phyloP scores from a whole-genome alignment of 2,113 vertebrate genomes.

The Thalassarche chlororhynchos region DNA sequence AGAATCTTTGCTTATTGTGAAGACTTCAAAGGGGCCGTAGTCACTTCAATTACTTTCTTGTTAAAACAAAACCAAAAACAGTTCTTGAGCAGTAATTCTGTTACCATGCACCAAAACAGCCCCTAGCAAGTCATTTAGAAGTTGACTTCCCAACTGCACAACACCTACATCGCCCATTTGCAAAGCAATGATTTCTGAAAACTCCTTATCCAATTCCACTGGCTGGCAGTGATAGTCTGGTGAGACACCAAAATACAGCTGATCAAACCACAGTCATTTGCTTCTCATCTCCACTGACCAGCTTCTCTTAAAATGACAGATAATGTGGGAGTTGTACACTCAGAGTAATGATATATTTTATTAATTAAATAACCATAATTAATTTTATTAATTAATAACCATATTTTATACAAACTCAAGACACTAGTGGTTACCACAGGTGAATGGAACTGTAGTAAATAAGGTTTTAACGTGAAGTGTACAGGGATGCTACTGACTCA shows the following conservation, averaged over 20 bases:
- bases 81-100: not conserved
- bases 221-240: not conserved
- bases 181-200: not conserved
- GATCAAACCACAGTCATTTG: not conserved
- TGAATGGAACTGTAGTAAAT: not conserved
- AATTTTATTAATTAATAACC: not conserved
- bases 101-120: not conserved
- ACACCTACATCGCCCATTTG: not conserved
- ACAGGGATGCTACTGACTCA: not conserved
- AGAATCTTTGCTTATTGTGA: slow-evolving; percentile 52
- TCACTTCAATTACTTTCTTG: not conserved
- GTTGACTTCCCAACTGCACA: not conserved
- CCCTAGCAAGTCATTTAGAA: not conserved
- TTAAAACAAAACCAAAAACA: not conserved
- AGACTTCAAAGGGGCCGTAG: slow-evolving; percentile 19
- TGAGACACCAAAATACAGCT: not conserved
- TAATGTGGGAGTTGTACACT: not conserved
- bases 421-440: not conserved
- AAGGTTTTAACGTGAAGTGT: not conserved
- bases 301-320: not conserved
- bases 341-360: not conserved
- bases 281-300: not conserved
- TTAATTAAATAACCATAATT: not conserved
- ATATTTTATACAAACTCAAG: not conserved
- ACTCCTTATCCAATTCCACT: not conserved